Evolutionary conservation across 2,113 vertebrate genomes (phyloP), one percentile per base, ranked within the genome.

Genomic region (Edolisoma coerulescens): DNA sequence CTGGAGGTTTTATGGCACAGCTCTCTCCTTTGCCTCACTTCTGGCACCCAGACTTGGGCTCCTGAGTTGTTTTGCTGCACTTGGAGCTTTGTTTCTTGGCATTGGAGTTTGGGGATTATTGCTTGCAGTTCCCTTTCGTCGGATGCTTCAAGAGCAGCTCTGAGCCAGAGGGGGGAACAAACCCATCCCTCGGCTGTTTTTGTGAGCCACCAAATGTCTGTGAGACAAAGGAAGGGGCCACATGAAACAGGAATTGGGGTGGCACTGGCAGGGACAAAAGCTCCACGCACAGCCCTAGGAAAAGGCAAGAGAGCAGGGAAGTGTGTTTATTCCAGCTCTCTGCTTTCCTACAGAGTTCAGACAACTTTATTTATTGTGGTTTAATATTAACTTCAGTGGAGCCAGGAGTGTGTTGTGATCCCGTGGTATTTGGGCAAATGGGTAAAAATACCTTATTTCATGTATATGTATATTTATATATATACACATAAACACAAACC

Each of bases 191-290:
- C 16, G 84, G 81, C 63, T 76, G 3, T 11, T 94, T 35, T 26
- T 41, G 74, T 49, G 84, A 49, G 85, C 52, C 91, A 82, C 86
- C 85, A 39, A 89, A 84, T 16, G 3, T 50, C 75, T 77, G 59
- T 5, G 13, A 89, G 68, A 83, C 76, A 85, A 94, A 96, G 84
- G 73, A 75, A 54, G 57, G 61, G 71, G 32, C 87, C 93, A 67
- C 88, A 83, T 86, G 90, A 89, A 89, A 80, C 67, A 60, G 90
- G 75, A 35, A 35, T 67, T 71, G 74, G 79, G 44, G 61, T 80
- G 91, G 67, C 90, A 79, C 83, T 81, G 90, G 32, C 67, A 53
- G 88, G 52, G 70, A 42, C 61, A 78, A 77, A 87, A 93, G 41
- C 92, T 87, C 83, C 81, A 22, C 0, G 1, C 84, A 49, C 35